Percentiles rank a stretch among this genome's conserved stretches.
Conservation (phyloP, 2,888 invertebrate genomes). For the Dolichomitus sp. region DNA sequence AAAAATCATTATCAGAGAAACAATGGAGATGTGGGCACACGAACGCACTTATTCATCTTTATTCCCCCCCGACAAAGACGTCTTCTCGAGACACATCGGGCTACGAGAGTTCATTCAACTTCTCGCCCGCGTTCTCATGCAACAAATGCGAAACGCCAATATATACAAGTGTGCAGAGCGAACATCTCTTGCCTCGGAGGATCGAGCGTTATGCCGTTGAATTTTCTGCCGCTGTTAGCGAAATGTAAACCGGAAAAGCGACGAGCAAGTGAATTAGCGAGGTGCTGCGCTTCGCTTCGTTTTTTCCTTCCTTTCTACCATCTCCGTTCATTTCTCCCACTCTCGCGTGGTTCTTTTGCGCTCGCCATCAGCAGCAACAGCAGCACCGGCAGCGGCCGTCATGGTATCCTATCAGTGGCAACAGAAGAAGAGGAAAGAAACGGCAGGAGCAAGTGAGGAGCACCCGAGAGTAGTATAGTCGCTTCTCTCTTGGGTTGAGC, state of each 20-base stretch:
- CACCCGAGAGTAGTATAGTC: conserved; percentile 36
- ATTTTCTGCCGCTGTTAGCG: conserved; percentile 61
- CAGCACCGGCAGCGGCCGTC: not conserved
- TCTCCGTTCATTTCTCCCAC: conserved; percentile 64
- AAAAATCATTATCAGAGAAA: conserved; percentile 14
- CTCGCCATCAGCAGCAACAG: not conserved
- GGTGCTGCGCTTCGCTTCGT: conserved; percentile 69
- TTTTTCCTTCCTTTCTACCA: conserved; percentile 36
- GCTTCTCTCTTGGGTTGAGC: conserved; percentile 64
- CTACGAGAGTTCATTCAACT: conserved; percentile 68
- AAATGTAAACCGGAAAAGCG: conserved; percentile 82
- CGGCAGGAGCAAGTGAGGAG: conserved; percentile 39
- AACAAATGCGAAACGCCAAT: conserved; percentile 62
- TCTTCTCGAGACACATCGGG: conserved; percentile 58
- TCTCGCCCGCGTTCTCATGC: conserved; percentile 67
- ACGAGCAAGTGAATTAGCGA: conserved; percentile 81
- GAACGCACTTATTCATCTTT: conserved; percentile 27
- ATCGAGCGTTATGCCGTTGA: conserved; percentile 30
- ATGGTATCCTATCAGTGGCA: not conserved
- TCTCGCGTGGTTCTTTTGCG: conserved; percentile 7
- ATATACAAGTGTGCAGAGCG: not conserved
- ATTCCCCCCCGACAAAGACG: conserved; percentile 24
- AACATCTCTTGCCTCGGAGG: conserved; percentile 15
- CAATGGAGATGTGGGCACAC: conserved; percentile 47
- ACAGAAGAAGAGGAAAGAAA: conserved; percentile 2